Evolutionary conservation across 2,888 invertebrate genomes (phyloP).

Genomic region (Hydriomena furcata): DNA sequence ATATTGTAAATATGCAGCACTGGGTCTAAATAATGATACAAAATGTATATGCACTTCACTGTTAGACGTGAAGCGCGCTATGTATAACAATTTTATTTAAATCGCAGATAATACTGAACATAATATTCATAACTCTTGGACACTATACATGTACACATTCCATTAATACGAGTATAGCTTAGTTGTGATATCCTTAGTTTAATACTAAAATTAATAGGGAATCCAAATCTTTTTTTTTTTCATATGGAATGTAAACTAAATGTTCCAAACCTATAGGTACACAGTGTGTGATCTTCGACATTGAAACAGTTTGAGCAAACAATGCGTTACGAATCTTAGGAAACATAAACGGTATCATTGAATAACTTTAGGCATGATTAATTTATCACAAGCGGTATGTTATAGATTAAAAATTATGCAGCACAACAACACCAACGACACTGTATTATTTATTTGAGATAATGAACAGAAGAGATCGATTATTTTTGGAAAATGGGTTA

Average conservation of each 20-base stretch:
- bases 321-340: constrained; percentile 10
- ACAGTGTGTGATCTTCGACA: constrained; percentile 48
- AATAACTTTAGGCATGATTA: constrained; percentile 11
- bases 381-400: constrained; percentile 11
- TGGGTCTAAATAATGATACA: constrained; percentile 35
- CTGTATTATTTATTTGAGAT: neutral
- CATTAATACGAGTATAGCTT: constrained; percentile 11
- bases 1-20: constrained; percentile 46
- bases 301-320: constrained; percentile 33
- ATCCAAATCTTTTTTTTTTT: constrained; percentile 12
- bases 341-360: neutral
- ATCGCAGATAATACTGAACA: constrained; percentile 72
- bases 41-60: constrained; percentile 26
- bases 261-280: neutral
- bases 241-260: constrained; percentile 26
- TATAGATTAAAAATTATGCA: constrained; percentile 14
- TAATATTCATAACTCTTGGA: constrained; percentile 24
- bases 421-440: constrained; percentile 9
- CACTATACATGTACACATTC: constrained; percentile 29
- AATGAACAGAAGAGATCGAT: neutral
- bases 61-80: constrained; percentile 42
- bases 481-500: neutral
- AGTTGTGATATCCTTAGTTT: constrained; percentile 19
- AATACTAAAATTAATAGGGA: constrained; percentile 12
- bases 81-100: constrained; percentile 49